These are phyloP conservation scores for Chrysopa pallens DNA, from an alignment of 1,140 invertebrate genomes.

Conservation along the genomic window DNA sequence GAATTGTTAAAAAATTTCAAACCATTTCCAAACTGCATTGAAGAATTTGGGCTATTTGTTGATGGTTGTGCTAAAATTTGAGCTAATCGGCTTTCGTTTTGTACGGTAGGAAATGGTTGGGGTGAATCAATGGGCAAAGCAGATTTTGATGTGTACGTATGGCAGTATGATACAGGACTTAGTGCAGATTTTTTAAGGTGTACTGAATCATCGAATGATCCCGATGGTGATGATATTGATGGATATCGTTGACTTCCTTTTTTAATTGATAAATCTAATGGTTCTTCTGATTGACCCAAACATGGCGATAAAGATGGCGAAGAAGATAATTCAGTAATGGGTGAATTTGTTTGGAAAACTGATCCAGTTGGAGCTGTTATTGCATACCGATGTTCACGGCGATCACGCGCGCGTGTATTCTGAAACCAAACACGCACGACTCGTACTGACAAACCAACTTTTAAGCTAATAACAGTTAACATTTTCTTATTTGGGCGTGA, in stretches of 20 bases:
- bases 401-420: slow-evolving; percentile 84
- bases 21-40: not conserved
- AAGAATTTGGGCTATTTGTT: slow-evolving; percentile 34
- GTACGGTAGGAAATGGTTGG: slow-evolving; percentile 20
- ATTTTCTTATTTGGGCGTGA: slow-evolving; percentile 86
- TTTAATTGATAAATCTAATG: slow-evolving; percentile 15
- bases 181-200: no score
- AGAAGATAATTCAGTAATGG: slow-evolving; percentile 2
- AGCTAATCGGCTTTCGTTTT: slow-evolving; percentile 37
- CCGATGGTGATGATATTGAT: no score
- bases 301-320: slow-evolving; percentile 7
- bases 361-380: no score
- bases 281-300: slow-evolving; percentile 44
- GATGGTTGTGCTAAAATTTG: slow-evolving; percentile 32
- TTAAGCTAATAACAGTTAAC: slow-evolving; percentile 71
- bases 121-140: no score
- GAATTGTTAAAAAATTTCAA: no score
- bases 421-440: slow-evolving; percentile 98
- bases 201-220: no score
- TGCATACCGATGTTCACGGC: slow-evolving; percentile 50
- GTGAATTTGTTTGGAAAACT: slow-evolving; percentile 19
- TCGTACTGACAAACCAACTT: slow-evolving; percentile 74
- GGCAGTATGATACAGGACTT: no score
- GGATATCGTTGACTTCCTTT: slow-evolving; percentile 23
- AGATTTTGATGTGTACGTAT: no score